Conservation (phyloP, 2,888 invertebrate genomes). For the Rhagophthalmus giganteus region DNA sequence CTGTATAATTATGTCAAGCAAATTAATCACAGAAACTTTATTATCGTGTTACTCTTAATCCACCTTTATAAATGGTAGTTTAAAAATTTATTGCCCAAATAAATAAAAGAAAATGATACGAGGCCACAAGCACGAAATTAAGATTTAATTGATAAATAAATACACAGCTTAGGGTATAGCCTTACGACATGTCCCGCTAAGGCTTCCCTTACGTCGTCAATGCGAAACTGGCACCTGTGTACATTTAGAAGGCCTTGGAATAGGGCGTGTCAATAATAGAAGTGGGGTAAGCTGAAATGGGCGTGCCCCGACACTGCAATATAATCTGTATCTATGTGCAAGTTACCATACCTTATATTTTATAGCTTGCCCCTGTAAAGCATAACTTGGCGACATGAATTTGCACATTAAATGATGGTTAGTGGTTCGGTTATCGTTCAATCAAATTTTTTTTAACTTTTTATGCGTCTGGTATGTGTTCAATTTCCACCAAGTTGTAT, state of each 20-base stretch:
- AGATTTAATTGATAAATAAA: conserved; percentile 8
- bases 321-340: conserved; percentile 37
- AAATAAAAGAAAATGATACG: background rate
- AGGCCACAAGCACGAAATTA: background rate
- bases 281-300: conserved; percentile 29
- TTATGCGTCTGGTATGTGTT: conserved; percentile 26
- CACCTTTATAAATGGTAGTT: too few relatives aligned
- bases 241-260: conserved; percentile 25
- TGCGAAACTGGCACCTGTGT: conserved; percentile 28
- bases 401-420: conserved; percentile 49
- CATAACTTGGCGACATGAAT: conserved; percentile 44
- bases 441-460: conserved; percentile 39
- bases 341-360: conserved; percentile 40
- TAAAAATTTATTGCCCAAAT: too few relatives aligned
- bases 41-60: conserved; percentile 3
- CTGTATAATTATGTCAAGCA: too few relatives aligned
- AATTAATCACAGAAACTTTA: too few relatives aligned
- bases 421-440: conserved; percentile 40
- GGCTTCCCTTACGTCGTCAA: conserved; percentile 17
- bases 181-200: conserved; percentile 7
- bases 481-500: conserved; percentile 13
- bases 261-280: conserved; percentile 35
- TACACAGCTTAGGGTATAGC: conserved; percentile 13
- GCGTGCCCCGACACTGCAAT: conserved; percentile 38
- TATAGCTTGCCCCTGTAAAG: conserved; percentile 36